These are phyloP conservation scores for Python bivittatus DNA, from an alignment of 2,113 vertebrate genomes.

Conservation along the genomic window DNA sequence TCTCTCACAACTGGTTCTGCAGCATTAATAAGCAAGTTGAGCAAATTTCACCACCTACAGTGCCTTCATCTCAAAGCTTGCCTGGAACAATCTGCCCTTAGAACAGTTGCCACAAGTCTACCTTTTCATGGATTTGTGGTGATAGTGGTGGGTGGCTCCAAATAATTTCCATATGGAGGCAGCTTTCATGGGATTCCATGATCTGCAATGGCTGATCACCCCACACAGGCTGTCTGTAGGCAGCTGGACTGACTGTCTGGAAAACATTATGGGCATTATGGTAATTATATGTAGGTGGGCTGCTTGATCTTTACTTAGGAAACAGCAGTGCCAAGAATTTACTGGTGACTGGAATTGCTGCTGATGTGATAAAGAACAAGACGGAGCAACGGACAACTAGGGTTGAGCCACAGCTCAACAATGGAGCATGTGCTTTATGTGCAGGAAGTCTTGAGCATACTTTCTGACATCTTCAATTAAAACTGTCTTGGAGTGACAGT, in stretches of 20 bases:
- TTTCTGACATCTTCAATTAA: not conserved
- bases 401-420: not conserved
- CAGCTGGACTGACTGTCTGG: not conserved
- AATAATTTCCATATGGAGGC: not conserved
- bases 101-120: not conserved
- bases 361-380: not conserved
- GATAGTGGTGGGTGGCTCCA: not conserved
- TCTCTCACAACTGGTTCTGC: not conserved
- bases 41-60: not conserved
- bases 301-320: not conserved
- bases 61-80: not conserved
- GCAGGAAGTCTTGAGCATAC: too few species aligned
- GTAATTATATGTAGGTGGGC: not conserved
- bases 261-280: not conserved
- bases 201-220: not conserved
- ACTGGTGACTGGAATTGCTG: not conserved
- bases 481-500: not conserved
- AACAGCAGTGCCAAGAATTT: not conserved
- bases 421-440: not conserved
- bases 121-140: not conserved
- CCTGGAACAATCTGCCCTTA: not conserved
- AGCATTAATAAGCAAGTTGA: slow-evolving; percentile 1
- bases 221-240: not conserved
- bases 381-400: not conserved
- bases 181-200: not conserved